Percentiles rank a stretch among this genome's conserved stretches.
Conservation (phyloP, 1,140 invertebrate genomes). For the Bombus balteatus region DNA sequence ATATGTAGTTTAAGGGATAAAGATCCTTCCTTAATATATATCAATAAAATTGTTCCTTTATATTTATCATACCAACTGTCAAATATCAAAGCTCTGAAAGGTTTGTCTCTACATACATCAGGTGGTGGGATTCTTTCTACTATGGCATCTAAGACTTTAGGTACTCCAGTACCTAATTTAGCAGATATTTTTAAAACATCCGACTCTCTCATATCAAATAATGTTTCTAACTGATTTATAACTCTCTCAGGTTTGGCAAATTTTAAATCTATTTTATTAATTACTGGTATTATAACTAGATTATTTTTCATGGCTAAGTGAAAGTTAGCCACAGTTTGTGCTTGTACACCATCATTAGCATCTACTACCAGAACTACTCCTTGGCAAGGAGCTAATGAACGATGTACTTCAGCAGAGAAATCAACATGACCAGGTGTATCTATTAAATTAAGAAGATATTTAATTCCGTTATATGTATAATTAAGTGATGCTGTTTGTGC, state of each 20-base stretch:
- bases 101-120: slow-evolving; percentile 82
- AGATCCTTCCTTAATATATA: slow-evolving; percentile 90
- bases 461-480: slow-evolving; percentile 86
- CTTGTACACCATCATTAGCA: slow-evolving; percentile 98
- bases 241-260: slow-evolving; percentile 93
- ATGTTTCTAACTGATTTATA: slow-evolving; percentile 89
- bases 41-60: slow-evolving; percentile 91
- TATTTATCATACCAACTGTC: slow-evolving; percentile 97
- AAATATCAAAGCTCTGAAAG: slow-evolving; percentile 93
- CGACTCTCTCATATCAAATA: slow-evolving; percentile 92
- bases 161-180: slow-evolving; percentile 92
- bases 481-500: slow-evolving; percentile 97
- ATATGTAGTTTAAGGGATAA: slow-evolving; percentile 88
- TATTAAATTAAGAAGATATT: slow-evolving; percentile 97
- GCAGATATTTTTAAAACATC: slow-evolving; percentile 92
- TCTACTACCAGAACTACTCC: slow-evolving; percentile 97
- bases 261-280: slow-evolving; percentile 99
- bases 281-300: slow-evolving; percentile 93
- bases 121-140: slow-evolving; percentile 92
- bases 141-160: slow-evolving; percentile 89
- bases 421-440: slow-evolving; percentile 99
- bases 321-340: slow-evolving; percentile 98
- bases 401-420: slow-evolving; percentile 97
- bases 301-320: slow-evolving; percentile 94
- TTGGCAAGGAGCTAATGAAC: slow-evolving; percentile 95